phyloP scores from a whole-genome alignment of 2,113 vertebrate species.

The Turnix velox region DNA sequence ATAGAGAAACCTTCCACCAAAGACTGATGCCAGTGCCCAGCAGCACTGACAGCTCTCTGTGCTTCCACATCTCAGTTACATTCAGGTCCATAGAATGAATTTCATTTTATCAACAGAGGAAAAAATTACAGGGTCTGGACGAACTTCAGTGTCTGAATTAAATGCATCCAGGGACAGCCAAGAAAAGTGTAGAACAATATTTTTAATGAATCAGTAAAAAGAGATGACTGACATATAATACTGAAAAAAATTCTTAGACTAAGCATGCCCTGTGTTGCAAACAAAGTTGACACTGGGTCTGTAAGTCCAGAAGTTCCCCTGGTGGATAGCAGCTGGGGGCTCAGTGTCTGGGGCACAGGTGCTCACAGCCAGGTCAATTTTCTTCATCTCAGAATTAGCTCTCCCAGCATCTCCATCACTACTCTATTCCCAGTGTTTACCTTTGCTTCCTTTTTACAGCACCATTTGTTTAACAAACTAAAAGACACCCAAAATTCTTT shows the following conservation, averaged over 20 bases:
- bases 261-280: background rate
- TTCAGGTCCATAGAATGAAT: background rate
- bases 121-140: background rate
- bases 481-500: background rate
- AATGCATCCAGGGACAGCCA: background rate
- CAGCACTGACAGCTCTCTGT: background rate
- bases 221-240: background rate
- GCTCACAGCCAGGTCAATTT: background rate
- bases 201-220: background rate
- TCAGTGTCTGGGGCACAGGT: background rate
- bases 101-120: background rate
- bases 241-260: background rate
- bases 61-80: background rate
- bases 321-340: background rate
- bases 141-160: background rate
- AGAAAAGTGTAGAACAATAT: background rate
- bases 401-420: background rate
- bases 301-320: background rate
- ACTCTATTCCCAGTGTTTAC: background rate
- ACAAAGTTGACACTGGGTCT: background rate
- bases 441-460: background rate
- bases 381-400: background rate
- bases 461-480: background rate
- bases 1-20: background rate
- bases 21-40: rapidly evolving